phyloP scores from a whole-genome alignment of 2,888 invertebrate genomes.

The Parapristionchus giblindavisi region DNA sequence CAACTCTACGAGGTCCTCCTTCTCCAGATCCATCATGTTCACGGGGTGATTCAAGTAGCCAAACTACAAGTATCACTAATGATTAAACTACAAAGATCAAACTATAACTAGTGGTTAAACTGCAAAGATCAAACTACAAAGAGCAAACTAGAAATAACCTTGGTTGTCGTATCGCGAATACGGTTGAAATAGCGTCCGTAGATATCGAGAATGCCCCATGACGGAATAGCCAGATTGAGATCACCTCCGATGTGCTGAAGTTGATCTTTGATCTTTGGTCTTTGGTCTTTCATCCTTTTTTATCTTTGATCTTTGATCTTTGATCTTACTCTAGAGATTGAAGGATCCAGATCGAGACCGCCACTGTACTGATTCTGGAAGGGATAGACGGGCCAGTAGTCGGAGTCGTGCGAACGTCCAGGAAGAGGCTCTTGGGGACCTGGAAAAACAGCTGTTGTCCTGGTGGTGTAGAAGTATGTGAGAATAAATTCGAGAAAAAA shows the following conservation, averaged over 20 bases:
- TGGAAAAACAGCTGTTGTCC: slow-evolving; percentile 29
- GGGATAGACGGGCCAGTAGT: slow-evolving; percentile 63
- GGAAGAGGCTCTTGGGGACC: slow-evolving; percentile 62
- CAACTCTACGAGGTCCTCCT: slow-evolving; percentile 56
- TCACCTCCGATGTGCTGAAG: slow-evolving; percentile 63
- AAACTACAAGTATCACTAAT: slow-evolving; percentile 39
- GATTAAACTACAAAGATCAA: background rate
- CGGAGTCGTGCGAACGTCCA: slow-evolving; percentile 55
- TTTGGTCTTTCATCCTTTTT: background rate
- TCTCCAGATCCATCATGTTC: slow-evolving; percentile 62
- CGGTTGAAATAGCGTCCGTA: slow-evolving; percentile 50
- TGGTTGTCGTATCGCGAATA: slow-evolving; percentile 54
- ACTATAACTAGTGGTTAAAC: background rate
- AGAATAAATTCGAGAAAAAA: too few species aligned
- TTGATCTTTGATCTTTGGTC: too few species aligned
- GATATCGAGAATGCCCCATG: slow-evolving; percentile 62
- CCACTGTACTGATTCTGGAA: slow-evolving; percentile 61
- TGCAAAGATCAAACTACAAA: background rate
- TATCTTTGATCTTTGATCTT: background rate
- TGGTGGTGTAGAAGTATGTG: background rate
- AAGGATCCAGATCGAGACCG: slow-evolving; percentile 61
- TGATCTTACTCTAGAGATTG: slow-evolving; percentile 53
- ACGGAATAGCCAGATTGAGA: slow-evolving; percentile 60
- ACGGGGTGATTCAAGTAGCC: slow-evolving; percentile 62
- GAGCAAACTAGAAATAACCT: slow-evolving; percentile 15